phyloP scores from a whole-genome alignment of 2,113 vertebrate genomes.

The Lanius collurio region DNA sequence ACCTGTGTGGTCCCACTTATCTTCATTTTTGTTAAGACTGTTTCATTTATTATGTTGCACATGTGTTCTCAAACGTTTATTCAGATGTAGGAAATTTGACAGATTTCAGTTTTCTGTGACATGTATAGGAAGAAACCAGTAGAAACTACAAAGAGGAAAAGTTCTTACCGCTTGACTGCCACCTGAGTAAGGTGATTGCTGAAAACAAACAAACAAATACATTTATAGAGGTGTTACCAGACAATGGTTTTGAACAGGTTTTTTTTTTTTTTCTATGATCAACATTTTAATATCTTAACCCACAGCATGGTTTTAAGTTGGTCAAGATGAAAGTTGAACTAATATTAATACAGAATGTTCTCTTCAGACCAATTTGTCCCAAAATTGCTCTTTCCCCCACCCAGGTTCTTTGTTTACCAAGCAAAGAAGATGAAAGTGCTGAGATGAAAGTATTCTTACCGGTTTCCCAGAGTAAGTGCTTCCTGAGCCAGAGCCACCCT shows the following conservation, averaged over 20 bases:
- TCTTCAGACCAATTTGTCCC: background rate
- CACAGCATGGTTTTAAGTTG: background rate
- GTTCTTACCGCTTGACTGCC: conserved; percentile 48
- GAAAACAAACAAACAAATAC: conserved; percentile 3
- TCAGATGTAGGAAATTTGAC: background rate
- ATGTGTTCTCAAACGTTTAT: background rate
- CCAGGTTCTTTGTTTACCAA: background rate
- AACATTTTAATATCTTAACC: background rate
- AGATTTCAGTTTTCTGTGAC: background rate
- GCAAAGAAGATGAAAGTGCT: background rate
- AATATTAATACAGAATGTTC: background rate
- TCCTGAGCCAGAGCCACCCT: conserved; percentile 30
- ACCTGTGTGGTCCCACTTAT: background rate
- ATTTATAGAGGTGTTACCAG: background rate
- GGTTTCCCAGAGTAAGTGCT: conserved; percentile 29
- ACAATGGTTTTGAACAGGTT: background rate
- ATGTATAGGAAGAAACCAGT: background rate
- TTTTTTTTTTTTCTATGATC: background rate
- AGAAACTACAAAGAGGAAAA: background rate
- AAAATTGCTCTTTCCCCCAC: background rate
- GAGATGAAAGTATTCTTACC: background rate
- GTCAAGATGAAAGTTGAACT: background rate
- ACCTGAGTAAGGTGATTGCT: conserved; percentile 17
- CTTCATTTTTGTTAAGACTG: background rate
- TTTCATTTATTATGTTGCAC: background rate